Percentiles rank a stretch among this genome's conserved stretches.
phyloP scores from a whole-genome alignment of 2,888 invertebrate species.

The Rugalucina vietnamica region DNA sequence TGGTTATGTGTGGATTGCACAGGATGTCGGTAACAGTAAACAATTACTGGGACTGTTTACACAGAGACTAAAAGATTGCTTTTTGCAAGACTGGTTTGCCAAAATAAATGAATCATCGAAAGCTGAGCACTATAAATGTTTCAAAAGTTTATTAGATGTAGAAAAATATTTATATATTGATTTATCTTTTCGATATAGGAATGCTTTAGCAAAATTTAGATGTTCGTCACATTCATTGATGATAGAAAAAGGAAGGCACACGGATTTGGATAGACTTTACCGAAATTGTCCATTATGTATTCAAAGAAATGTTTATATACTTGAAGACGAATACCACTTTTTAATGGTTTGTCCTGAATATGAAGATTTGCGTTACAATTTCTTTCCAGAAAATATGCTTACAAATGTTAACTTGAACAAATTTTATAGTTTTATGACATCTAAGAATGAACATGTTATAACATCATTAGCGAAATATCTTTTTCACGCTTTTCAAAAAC shows the following conservation, averaged over 20 bases:
- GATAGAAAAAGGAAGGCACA: not conserved
- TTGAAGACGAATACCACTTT: not conserved
- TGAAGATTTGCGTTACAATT: too few species aligned
- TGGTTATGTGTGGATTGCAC: slow-evolving; percentile 23
- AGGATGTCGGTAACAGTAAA: slow-evolving; percentile 20
- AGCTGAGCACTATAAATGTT: not conserved
- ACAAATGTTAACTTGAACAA: too few species aligned
- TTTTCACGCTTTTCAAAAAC: too few species aligned
- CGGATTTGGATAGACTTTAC: not conserved
- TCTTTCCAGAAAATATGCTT: too few species aligned
- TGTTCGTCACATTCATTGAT: not conserved
- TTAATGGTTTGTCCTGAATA: not conserved
- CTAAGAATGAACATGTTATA: too few species aligned
- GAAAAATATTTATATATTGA: not conserved
- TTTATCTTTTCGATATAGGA: not conserved
- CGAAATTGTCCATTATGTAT: not conserved
- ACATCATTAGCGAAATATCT: too few species aligned
- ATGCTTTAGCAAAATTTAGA: not conserved
- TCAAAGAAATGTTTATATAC: not conserved
- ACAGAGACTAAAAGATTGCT: not conserved
- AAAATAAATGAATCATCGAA: not conserved
- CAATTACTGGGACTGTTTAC: not conserved
- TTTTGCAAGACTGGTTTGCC: not conserved
- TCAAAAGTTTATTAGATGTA: not conserved
- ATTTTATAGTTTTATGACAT: too few species aligned